Percentiles rank a stretch among this genome's conserved stretches.
phyloP scores from a whole-genome alignment of 2,113 vertebrate genomes.

The Festucalex cinctus region DNA sequence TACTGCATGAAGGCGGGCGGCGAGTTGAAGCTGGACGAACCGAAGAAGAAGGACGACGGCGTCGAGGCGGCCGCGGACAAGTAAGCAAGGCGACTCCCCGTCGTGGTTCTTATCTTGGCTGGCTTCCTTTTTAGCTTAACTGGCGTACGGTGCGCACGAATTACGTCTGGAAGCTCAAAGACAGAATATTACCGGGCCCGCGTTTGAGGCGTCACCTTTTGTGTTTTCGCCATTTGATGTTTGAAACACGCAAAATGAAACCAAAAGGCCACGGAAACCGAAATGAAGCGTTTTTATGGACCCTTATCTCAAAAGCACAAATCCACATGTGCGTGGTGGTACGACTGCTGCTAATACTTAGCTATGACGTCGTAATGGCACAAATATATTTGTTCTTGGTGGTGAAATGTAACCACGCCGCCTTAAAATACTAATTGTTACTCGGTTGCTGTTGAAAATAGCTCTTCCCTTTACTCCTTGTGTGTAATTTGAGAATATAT shows the following conservation, averaged over 20 bases:
- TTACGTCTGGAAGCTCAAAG: not conserved
- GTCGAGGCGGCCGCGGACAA: slow-evolving; percentile 54
- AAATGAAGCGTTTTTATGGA: not conserved
- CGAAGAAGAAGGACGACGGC: slow-evolving; percentile 58
- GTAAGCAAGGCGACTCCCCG: slow-evolving; percentile 48
- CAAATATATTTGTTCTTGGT: not conserved
- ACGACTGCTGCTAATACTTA: not conserved
- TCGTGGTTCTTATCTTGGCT: not conserved
- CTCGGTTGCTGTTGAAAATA: not conserved
- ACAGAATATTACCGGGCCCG: not conserved
- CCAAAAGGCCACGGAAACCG: not conserved
- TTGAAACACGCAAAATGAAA: not conserved
- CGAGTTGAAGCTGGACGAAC: slow-evolving; percentile 47
- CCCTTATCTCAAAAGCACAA: not conserved
- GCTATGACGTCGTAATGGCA: not conserved
- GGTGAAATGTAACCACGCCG: not conserved
- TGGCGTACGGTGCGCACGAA: not conserved
- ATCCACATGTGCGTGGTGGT: not conserved
- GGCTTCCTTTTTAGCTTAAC: not conserved
- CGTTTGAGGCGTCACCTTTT: not conserved
- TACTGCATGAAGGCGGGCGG: slow-evolving; percentile 70
- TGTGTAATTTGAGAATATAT: not conserved
- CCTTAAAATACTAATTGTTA: not conserved
- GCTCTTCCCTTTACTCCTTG: not conserved
- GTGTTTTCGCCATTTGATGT: not conserved